Evolutionary conservation across 2,113 vertebrate species (phyloP).

Genomic region (Cochlearius cochlearius): DNA sequence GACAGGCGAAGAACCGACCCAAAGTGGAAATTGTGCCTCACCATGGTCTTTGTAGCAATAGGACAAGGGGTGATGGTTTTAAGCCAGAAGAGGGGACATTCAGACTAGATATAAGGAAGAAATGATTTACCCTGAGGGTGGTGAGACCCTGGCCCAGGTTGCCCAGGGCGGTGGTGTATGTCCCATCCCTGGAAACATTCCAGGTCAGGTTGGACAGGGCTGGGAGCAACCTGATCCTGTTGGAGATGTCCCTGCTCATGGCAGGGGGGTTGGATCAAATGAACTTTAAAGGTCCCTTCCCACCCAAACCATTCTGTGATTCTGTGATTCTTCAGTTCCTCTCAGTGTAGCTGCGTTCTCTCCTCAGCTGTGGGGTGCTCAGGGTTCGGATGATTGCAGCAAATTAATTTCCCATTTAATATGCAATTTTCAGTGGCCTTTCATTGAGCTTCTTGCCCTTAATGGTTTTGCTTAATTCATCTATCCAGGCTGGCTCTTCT

Average conservation of each 20-base stretch:
- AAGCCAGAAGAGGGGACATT: not conserved
- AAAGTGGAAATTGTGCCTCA: not conserved
- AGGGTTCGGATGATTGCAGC: not conserved
- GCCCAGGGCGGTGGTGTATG: not conserved
- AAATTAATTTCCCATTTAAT: not conserved
- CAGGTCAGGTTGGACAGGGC: rapidly evolving
- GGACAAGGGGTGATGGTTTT: not conserved
- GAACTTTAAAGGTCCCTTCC: not conserved
- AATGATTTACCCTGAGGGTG: rapidly evolving
- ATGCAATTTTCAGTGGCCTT: not conserved
- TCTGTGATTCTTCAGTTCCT: not conserved
- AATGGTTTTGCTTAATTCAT: not conserved
- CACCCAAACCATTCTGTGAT: not conserved
- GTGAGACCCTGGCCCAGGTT: not conserved
- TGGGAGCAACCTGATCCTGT: rapidly evolving
- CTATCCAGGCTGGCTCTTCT: not conserved
- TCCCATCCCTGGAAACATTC: not conserved
- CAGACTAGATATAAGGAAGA: not conserved
- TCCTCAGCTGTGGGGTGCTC: not conserved
- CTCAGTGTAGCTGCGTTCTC: rapidly evolving
- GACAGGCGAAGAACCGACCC: not conserved
- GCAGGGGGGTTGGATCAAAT: not conserved
- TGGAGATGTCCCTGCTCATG: not conserved
- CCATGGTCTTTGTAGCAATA: rapidly evolving
- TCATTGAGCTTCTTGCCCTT: not conserved